Percentiles rank a stretch among this genome's conserved stretches.
phyloP scores from a whole-genome alignment of 2,797 vertebrate genomes.

The Meriones psammophilus region DNA sequence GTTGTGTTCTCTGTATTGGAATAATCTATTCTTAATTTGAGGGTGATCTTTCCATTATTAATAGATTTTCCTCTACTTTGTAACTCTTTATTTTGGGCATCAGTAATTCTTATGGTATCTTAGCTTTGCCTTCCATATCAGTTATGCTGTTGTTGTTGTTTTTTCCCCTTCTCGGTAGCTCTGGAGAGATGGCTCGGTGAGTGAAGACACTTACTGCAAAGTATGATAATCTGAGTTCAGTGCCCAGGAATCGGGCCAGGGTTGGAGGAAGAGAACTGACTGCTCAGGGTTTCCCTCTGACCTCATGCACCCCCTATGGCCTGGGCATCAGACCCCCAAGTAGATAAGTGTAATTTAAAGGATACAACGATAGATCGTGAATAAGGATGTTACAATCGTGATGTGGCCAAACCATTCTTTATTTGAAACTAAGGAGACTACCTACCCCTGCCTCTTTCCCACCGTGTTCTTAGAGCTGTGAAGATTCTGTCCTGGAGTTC shows the following conservation, averaged over 20 bases:
- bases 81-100: constrained; percentile 4
- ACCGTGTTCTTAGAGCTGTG: background rate
- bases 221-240: background rate
- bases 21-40: constrained; percentile 18
- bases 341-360: background rate
- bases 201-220: background rate
- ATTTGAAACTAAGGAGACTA: background rate
- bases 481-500: background rate
- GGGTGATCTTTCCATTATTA: background rate
- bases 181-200: background rate
- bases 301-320: background rate
- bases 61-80: background rate
- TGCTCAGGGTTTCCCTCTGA: background rate
- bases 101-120: background rate
- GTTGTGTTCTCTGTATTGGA: background rate
- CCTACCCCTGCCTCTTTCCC: background rate
- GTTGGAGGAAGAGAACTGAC: background rate
- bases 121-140: background rate
- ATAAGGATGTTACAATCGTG: background rate
- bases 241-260: background rate
- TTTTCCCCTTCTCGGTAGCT: background rate
- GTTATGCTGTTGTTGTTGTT: background rate
- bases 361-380: background rate
- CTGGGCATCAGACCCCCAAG: background rate
- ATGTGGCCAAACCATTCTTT: background rate